phyloP scores from a whole-genome alignment of 2,888 invertebrate genomes.

The Callosobruchus maculatus region DNA sequence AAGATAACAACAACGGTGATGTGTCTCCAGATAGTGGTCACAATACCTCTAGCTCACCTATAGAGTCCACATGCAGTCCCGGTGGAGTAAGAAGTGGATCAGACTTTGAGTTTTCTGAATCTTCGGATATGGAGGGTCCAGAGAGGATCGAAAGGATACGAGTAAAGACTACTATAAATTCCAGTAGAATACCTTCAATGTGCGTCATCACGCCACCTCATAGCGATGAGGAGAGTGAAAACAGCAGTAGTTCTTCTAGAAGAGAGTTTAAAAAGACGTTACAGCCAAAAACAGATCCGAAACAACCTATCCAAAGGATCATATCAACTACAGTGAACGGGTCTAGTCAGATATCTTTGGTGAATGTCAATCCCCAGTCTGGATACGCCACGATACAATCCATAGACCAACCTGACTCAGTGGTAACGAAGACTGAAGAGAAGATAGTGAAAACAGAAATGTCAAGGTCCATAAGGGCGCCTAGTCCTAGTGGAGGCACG shows the following conservation, averaged over 20 bases:
- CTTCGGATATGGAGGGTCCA: constrained; percentile 82
- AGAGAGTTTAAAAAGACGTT: constrained; percentile 19
- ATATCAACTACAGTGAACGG: constrained; percentile 27
- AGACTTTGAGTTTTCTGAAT: constrained; percentile 82
- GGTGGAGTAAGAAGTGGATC: constrained; percentile 66
- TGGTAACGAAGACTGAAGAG: constrained; percentile 2
- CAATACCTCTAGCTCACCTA: constrained; percentile 76
- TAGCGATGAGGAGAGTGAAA: constrained; percentile 78
- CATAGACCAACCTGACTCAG: constrained; percentile 28
- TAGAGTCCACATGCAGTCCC: constrained; percentile 70
- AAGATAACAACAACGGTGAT: constrained; percentile 56
- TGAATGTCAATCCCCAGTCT: constrained; percentile 43
- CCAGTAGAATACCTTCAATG: constrained; percentile 86
- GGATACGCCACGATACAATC: constrained; percentile 47
- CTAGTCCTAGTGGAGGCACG: constrained; percentile 45
- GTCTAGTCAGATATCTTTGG: constrained; percentile 35
- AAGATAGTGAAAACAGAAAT: constrained; percentile 13
- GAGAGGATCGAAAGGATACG: constrained; percentile 82
- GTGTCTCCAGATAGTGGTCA: constrained; percentile 78
- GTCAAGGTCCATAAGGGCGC: constrained; percentile 31
- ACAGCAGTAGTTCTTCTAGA: constrained; percentile 34
- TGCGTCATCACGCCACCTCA: constrained; percentile 86
- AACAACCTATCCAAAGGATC: constrained; percentile 16
- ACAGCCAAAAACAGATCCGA: constrained; percentile 12
- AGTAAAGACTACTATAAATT: constrained; percentile 82